Evolutionary conservation across 2,113 vertebrate species (phyloP).

Genomic region (Anolis carolinensis): DNA sequence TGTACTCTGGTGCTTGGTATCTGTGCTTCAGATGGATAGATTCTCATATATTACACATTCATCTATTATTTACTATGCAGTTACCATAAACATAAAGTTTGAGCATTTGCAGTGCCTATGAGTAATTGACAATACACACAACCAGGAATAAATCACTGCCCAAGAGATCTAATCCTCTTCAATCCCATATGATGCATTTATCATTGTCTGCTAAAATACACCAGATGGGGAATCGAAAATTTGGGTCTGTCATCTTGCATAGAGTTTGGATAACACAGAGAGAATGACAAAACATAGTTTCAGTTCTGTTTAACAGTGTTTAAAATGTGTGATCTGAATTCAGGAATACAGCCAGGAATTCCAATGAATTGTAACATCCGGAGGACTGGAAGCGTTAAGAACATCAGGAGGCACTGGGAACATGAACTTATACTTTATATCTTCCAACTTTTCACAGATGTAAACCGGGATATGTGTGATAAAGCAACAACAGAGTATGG

Average conservation of each 20-base stretch:
- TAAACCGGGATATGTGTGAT: no score
- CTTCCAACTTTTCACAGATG: no score
- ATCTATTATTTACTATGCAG: slow-evolving; percentile 53
- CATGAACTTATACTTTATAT: no score
- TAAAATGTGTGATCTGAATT: background rate
- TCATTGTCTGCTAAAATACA: slow-evolving; percentile 13
- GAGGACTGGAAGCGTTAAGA: no score
- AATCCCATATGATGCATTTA: slow-evolving; percentile 20
- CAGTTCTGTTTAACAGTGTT: slow-evolving; percentile 25
- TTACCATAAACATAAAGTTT: slow-evolving; percentile 44
- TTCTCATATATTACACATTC: slow-evolving; percentile 26
- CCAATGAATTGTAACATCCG: no score
- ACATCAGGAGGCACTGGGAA: no score
- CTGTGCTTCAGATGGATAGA: slow-evolving; percentile 36
- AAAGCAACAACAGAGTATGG: no score
- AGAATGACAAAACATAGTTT: slow-evolving; percentile 10
- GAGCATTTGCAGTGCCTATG: slow-evolving; percentile 42
- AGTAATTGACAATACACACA: slow-evolving; percentile 53
- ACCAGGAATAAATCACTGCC: slow-evolving; percentile 50
- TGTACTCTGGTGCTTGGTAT: slow-evolving; percentile 40
- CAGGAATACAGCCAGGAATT: no score
- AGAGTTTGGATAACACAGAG: slow-evolving; percentile 48
- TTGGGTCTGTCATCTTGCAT: slow-evolving; percentile 30
- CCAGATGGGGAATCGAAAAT: slow-evolving; percentile 29
- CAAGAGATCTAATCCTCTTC: background rate